Percentiles rank a stretch among this genome's conserved stretches.
These are phyloP conservation scores for Achatina immaculata DNA, from an alignment of 1,140 invertebrate species.

Conservation along the genomic window DNA sequence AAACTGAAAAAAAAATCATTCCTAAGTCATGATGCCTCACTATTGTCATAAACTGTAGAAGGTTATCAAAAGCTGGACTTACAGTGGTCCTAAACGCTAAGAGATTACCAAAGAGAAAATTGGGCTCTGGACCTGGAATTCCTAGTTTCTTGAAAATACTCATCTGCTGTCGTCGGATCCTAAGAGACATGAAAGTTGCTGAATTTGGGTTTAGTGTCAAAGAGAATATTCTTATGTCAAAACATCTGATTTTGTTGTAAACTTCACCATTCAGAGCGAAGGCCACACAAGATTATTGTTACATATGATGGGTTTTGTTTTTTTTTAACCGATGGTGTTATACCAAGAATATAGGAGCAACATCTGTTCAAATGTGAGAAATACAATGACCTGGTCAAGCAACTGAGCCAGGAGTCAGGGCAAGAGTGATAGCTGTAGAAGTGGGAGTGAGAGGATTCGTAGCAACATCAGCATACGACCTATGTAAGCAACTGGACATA, in stretches of 20 bases:
- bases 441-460: too few species aligned
- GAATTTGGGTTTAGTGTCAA: background rate
- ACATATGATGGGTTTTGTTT: background rate
- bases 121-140: conserved; percentile 66
- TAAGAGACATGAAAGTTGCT: conserved; percentile 37
- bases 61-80: too few species aligned
- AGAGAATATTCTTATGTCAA: conserved; percentile 4
- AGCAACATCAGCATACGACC: too few species aligned
- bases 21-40: too few species aligned
- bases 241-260: background rate
- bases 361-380: too few species aligned
- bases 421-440: too few species aligned
- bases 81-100: conserved; percentile 55
- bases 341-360: too few species aligned
- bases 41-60: too few species aligned
- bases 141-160: conserved; percentile 61
- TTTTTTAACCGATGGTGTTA: background rate
- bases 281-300: background rate
- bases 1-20: too few species aligned
- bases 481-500: too few species aligned
- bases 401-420: too few species aligned
- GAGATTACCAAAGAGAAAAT: conserved; percentile 69
- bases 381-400: too few species aligned
- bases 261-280: background rate
- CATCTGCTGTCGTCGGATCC: conserved; percentile 53